Evolutionary conservation across 1,140 invertebrate species (phyloP).

Genomic region (Nasonia longicornis): DNA sequence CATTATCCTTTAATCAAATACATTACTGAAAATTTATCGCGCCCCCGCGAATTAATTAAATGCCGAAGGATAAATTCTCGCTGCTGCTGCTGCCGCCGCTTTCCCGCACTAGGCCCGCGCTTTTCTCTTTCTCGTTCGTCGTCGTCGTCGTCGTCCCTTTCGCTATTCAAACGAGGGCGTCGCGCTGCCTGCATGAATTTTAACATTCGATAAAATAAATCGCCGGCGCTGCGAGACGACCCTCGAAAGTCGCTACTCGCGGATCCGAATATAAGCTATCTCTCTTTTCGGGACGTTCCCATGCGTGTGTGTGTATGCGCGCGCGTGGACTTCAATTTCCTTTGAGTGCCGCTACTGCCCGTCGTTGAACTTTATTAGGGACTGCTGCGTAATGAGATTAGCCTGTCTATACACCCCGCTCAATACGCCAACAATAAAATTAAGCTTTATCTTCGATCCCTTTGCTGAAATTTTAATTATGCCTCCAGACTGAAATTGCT

Average conservation of each 20-base stretch:
- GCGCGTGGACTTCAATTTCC: slow-evolving; percentile 32
- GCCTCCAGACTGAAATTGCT: neutral
- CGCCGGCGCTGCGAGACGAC: slow-evolving; percentile 46
- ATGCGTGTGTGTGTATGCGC: neutral
- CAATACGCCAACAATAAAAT: slow-evolving; percentile 26
- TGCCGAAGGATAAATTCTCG: slow-evolving; percentile 69
- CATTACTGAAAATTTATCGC: slow-evolving; percentile 70
- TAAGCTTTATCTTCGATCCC: slow-evolving; percentile 14
- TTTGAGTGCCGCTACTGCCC: slow-evolving; percentile 21
- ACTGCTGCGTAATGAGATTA: slow-evolving; percentile 30
- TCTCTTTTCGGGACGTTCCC: neutral
- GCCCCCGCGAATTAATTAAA: slow-evolving; percentile 68
- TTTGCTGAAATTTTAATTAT: neutral
- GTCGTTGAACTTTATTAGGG: slow-evolving; percentile 34
- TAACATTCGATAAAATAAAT: slow-evolving; percentile 67
- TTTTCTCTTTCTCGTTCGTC: slow-evolving; percentile 31
- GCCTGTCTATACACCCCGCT: slow-evolving; percentile 12
- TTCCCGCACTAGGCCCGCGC: slow-evolving; percentile 28
- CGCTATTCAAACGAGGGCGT: neutral
- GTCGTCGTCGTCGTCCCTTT: slow-evolving; percentile 3
- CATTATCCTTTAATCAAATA: slow-evolving; percentile 71
- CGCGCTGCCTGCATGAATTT: slow-evolving; percentile 59
- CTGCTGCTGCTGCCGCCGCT: slow-evolving; percentile 20
- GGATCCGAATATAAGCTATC: slow-evolving; percentile 9
- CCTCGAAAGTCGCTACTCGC: slow-evolving; percentile 51